Base-by-base conservation (phyloP, 1,140 invertebrate species). In the Diorhabda sublineata region DNA sequence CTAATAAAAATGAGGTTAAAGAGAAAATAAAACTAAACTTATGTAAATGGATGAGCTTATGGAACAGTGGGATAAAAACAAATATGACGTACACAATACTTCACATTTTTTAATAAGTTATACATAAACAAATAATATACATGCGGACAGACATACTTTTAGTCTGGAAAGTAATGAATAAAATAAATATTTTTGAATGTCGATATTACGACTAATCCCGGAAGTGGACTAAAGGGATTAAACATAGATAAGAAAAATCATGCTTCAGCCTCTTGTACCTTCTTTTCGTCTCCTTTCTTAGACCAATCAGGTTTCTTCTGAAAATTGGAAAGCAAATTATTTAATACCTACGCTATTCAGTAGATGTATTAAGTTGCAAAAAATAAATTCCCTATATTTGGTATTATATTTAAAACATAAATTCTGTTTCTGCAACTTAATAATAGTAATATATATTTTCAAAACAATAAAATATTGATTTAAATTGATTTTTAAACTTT, bases 281-380 rank as follows among this genome's bases (percentile, higher is more conserved):
- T 92, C 86, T 91, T 90, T 78, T 90, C 89, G 80, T 92, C 91
- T 80, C 90, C 91, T 81, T 92, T 92, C 87, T 94, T 93, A 80
- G 92, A 93, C 92, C 92, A 94, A 85, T 93, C 92, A 77, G 92
- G 91, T 85, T 93, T 93, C 87, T 93, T 94, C 91, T 93, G 89
- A 77, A 87, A 87, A 81, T 75, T 78, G 69, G 67, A 69, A 68
- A 68, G 58, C 26, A 2, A 26, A 26, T 26, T 26, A 26, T 26
- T 26, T 26, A 26, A 26, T 26, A n/a, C n/a, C n/a, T n/a, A 26
- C 26, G 26, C 26, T 26, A 26, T 26, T 26, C 26, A 26, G 26
- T 26, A 26, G 26, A 1, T 26, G 26, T 26, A 52, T 52, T 52
- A 52, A 52, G 47, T 52, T 52, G 47, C 47, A 26, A 26, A 26